These are phyloP conservation scores for pig (Sus scrofa) DNA, from an alignment of 2,113 vertebrate species.

Conservation along the genomic window T2T-Sscrofa CM000826.6:127989001-127989500, in stretches of 20 bases:
- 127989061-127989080: too few species aligned
- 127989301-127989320: not conserved
- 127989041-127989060: too few species aligned
- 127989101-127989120: too few species aligned
- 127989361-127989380: not conserved
- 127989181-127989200: too few species aligned
- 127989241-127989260: not conserved
- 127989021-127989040: too few species aligned
- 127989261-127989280: not conserved
- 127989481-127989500: not conserved
- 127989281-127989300: not conserved
- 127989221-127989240: not conserved
- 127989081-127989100: too few species aligned
- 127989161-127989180: too few species aligned
- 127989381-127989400: not conserved
- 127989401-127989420: not conserved
- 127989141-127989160: too few species aligned
- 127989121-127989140: too few species aligned
- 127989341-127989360: not conserved
- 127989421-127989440: not conserved
- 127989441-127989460: too few species aligned
- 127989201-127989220: not conserved
- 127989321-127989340: not conserved
- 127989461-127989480: not conserved
- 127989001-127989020: too few species aligned